Conservation (phyloP, 2,888 invertebrate species). For the Glyphotaelius pellucidus region DNA sequence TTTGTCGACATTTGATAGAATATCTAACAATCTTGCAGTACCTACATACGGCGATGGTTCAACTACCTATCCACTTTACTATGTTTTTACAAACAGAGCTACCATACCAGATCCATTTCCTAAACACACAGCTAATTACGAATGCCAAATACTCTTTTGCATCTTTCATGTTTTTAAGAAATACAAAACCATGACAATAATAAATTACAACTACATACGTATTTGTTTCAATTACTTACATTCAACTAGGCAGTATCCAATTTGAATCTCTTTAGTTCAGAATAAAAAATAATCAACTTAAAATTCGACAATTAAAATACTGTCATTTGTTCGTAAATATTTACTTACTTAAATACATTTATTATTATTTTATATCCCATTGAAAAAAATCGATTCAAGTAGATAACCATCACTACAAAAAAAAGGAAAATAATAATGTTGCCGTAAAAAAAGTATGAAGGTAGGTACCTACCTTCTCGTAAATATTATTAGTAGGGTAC, state of each 20-base stretch:
- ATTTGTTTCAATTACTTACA: no score
- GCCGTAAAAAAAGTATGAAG: not conserved
- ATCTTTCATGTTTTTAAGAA: not conserved
- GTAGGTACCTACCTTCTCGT: no score
- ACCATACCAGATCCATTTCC: not conserved
- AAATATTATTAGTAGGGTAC: not conserved
- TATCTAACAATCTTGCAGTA: constrained; percentile 3
- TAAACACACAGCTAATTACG: not conserved
- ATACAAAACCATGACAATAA: not conserved
- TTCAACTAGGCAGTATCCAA: not conserved
- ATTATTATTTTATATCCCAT: not conserved
- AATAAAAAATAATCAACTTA: not conserved
- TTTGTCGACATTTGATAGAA: constrained; percentile 37
- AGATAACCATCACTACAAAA: not conserved
- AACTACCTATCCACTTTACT: not conserved
- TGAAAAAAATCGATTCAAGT: not conserved
- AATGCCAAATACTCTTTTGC: no score
- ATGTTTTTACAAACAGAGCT: not conserved
- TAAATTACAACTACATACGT: not conserved
- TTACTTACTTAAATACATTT: not conserved
- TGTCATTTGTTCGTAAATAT: no score
- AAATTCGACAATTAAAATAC: no score
- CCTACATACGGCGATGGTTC: not conserved
- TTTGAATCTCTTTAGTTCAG: not conserved
- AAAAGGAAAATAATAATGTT: not conserved